Percentiles rank a stretch among this genome's conserved stretches.
These are phyloP conservation scores for Arizona elegans DNA, from an alignment of 2,113 vertebrate genomes.

Conservation along the genomic window DNA sequence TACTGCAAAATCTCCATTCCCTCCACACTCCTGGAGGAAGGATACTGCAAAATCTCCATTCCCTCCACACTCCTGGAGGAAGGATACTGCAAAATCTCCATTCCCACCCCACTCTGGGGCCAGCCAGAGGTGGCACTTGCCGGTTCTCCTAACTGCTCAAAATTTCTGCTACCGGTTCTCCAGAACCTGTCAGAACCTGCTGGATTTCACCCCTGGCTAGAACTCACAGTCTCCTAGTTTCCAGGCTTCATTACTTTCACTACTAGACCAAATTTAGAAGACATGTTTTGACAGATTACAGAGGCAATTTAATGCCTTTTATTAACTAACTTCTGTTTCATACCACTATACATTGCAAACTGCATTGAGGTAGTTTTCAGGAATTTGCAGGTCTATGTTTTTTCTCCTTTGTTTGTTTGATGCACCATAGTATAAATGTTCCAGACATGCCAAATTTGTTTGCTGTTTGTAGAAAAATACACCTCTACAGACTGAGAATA, in stretches of 20 bases:
- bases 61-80: too few species aligned
- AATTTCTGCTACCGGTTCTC: too few species aligned
- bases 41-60: too few species aligned
- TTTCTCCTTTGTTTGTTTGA: background rate
- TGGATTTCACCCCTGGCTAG: background rate
- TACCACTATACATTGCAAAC: background rate
- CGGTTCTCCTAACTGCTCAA: too few species aligned
- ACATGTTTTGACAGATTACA: background rate
- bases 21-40: too few species aligned
- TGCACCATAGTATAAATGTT: background rate
- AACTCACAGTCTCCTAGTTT: background rate
- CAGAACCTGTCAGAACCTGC: too few species aligned
- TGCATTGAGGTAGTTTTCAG: background rate
- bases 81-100: too few species aligned
- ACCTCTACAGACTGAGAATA: background rate
- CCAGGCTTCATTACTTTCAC: background rate
- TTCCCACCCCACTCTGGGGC: too few species aligned
- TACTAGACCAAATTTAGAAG: background rate
- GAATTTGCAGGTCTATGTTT: background rate
- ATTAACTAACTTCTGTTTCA: background rate
- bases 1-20: too few species aligned
- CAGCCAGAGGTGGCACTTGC: too few species aligned
- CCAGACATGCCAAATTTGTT: background rate
- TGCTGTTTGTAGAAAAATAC: background rate
- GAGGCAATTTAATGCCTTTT: background rate